phyloP scores from a whole-genome alignment of 2,888 invertebrate species.

The Lasioglossum marginatum region DNA sequence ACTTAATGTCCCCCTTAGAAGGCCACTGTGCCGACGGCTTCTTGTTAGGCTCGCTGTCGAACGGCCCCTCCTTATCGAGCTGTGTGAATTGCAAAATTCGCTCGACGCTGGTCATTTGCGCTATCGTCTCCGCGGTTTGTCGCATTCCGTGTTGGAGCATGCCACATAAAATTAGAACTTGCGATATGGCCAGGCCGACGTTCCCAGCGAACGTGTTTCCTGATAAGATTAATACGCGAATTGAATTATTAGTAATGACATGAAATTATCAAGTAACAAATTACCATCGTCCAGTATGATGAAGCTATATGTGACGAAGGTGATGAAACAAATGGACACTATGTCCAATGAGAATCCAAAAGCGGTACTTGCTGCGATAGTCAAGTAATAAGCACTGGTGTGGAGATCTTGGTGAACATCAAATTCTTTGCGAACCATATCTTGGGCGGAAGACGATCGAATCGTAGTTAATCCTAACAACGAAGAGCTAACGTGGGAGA shows the following conservation, averaged over 20 bases:
- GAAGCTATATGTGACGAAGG: slow-evolving; percentile 88
- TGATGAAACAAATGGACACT: slow-evolving; percentile 88
- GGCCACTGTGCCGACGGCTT: slow-evolving; percentile 89
- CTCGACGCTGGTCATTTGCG: slow-evolving; percentile 94
- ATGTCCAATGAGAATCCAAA: slow-evolving; percentile 89
- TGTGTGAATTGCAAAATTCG: slow-evolving; percentile 92
- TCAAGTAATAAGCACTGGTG: slow-evolving; percentile 88
- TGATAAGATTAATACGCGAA: slow-evolving; percentile 26
- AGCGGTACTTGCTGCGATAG: slow-evolving; percentile 87
- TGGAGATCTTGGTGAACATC: slow-evolving; percentile 90
- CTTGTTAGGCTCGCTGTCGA: slow-evolving; percentile 86
- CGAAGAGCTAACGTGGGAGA: slow-evolving; percentile 95
- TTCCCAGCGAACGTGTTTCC: slow-evolving; percentile 87
- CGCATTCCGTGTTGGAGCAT: slow-evolving; percentile 93
- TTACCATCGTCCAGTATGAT: slow-evolving; percentile 87
- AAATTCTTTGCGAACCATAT: slow-evolving; percentile 90
- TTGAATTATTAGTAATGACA: background rate
- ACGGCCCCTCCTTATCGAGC: slow-evolving; percentile 89
- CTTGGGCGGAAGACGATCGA: slow-evolving; percentile 90
- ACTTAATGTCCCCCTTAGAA: slow-evolving; percentile 87
- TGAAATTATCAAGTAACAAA: slow-evolving; percentile 22
- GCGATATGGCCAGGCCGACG: slow-evolving; percentile 90
- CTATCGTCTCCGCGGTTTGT: slow-evolving; percentile 91
- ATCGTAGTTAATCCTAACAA: slow-evolving; percentile 95
- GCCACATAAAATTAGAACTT: slow-evolving; percentile 90